phyloP scores from a whole-genome alignment of 1,140 invertebrate genomes.

The Drosophila nebulosa region DNA sequence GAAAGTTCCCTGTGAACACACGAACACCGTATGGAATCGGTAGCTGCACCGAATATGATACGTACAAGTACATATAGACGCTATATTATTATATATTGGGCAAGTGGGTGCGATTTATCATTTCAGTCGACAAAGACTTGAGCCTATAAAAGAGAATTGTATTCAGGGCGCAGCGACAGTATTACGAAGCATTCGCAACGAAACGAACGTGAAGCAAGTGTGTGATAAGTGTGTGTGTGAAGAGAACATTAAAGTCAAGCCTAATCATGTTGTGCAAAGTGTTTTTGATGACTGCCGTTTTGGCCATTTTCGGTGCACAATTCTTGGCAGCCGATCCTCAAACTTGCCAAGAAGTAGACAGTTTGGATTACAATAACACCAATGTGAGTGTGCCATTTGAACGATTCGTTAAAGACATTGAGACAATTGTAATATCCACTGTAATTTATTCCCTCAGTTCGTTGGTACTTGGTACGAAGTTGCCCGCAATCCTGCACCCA shows the following conservation, averaged over 20 bases:
- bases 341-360: not conserved
- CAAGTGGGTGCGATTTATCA: not conserved
- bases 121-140: not conserved
- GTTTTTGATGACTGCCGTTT: slow-evolving; percentile 34
- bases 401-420: not conserved
- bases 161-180: slow-evolving; percentile 29
- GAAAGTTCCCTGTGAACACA: slow-evolving; percentile 16
- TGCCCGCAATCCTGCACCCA: slow-evolving; percentile 33
- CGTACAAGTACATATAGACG: not conserved
- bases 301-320: slow-evolving; percentile 32
- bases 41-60: slow-evolving; percentile 30
- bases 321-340: not conserved
- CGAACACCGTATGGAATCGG: slow-evolving; percentile 17
- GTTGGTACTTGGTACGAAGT: slow-evolving; percentile 42
- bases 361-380: slow-evolving; percentile 38
- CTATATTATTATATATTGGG: not conserved
- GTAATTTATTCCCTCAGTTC: slow-evolving; percentile 14
- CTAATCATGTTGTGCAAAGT: slow-evolving; percentile 57
- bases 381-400: slow-evolving; percentile 39
- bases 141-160: slow-evolving; percentile 33
- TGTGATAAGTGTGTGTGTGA: not conserved
- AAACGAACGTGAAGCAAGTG: slow-evolving; percentile 26
- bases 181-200: slow-evolving; percentile 32
- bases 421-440: not conserved
- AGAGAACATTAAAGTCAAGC: not conserved